Conservation (phyloP, 2,113 vertebrate genomes). For the Potamarius usumacintae region DNA sequence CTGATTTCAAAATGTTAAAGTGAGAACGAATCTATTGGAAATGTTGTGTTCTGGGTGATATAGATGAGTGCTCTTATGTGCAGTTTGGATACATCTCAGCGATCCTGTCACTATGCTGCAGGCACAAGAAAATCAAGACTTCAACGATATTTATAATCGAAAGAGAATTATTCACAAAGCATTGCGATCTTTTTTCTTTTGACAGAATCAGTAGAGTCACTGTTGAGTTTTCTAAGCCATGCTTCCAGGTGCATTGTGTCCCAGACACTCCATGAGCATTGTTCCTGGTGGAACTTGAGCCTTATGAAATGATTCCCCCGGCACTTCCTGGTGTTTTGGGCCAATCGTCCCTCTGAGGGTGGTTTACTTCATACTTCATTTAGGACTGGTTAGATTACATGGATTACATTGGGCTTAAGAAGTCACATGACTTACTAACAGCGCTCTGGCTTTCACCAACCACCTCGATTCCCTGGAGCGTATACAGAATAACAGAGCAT, state of each 20-base stretch:
- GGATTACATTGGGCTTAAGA: background rate
- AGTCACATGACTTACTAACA: background rate
- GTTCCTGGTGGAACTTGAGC: constrained; percentile 38
- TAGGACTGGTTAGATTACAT: background rate
- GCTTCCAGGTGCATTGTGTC: background rate
- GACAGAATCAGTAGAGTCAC: background rate
- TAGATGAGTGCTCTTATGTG: too few relatives aligned
- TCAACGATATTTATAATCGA: background rate
- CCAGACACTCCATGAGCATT: constrained; percentile 35
- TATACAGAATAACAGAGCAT: background rate
- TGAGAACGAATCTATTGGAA: too few relatives aligned
- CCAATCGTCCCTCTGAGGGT: background rate
- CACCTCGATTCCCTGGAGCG: background rate
- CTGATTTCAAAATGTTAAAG: too few relatives aligned
- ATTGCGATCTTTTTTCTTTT: background rate
- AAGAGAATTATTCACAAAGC: background rate
- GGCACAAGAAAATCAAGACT: background rate
- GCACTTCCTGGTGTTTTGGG: background rate
- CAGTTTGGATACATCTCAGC: too few relatives aligned
- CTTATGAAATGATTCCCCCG: constrained; percentile 14
- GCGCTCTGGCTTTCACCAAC: background rate
- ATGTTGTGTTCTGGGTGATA: too few relatives aligned
- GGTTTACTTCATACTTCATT: background rate
- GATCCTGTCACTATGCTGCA: background rate
- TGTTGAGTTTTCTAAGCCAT: background rate